Base-by-base conservation (phyloP, 2,113 vertebrate species). In the Nannospalax galili region DNA sequence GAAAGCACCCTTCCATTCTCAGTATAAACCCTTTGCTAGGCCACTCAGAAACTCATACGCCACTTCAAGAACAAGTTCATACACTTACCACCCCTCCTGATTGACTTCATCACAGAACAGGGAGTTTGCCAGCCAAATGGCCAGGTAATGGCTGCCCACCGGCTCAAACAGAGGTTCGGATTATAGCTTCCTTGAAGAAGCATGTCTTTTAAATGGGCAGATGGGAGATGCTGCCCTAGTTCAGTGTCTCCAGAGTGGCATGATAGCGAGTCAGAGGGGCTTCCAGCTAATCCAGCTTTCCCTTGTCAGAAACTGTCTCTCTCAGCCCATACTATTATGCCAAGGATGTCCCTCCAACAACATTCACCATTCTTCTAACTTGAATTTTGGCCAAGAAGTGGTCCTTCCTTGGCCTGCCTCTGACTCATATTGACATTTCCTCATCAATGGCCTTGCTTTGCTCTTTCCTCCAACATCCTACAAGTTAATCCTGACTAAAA, bases 51-150 rank as follows among this genome's bases (percentile, higher is more conserved):
- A n/a, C 40, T 42, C 93, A 19, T 70, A 42, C 84, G 75, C 79
- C 90, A 32, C 30, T 58, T 35, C 17, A 77, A 52, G 19, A 72
- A 7, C 5, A 82, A 19, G n/a, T 60, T 79, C 72, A 26, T 40
- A 9, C 37, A 1, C 32, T 60, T 56, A 10, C 12, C n/a, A 22
- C 24, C 30, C 82, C 72, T 90, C 42, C 65, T 17, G 0, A 37
- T 72, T 16, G n/a, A 56, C 72, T 75, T 95, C 91, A 73, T 77
- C 62, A 93, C n/a, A 78, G 67, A 42, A 19, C 74, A 74, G 56
- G 85, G 14, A 35, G 37, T 79, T 12, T 65, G 35, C 52, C 70
- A 77, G 16, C 3, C n/a, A 74, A 35, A 24, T 42, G 40, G 30
- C 37, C 7, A 3, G 4, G 11, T 42, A 17, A 12, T 64, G 17